A percentile compares a stretch with the other conserved stretches of the same genome.
Conservation (phyloP, 2,888 invertebrate genomes). For the Lymantria monacha region DNA sequence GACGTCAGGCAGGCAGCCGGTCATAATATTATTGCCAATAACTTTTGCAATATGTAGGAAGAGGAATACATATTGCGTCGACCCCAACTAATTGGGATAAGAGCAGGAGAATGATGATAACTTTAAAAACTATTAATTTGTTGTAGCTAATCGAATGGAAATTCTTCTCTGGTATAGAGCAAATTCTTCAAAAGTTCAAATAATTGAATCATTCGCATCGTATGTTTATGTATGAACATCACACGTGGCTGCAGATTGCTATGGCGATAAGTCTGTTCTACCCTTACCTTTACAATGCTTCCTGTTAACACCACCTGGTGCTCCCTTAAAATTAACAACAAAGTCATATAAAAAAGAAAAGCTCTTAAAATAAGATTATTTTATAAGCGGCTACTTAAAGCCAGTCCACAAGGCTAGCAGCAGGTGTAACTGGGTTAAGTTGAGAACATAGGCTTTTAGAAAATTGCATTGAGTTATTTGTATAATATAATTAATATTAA, state of each 20-base stretch:
- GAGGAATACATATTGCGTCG: too few relatives aligned
- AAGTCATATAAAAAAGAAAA: slow-evolving; percentile 29
- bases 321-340: slow-evolving; percentile 51
- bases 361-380: slow-evolving; percentile 38
- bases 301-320: slow-evolving; percentile 64
- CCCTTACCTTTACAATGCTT: slow-evolving; percentile 57
- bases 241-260: slow-evolving; percentile 5
- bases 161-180: too few relatives aligned
- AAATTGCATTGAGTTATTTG: slow-evolving; percentile 49
- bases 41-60: too few relatives aligned
- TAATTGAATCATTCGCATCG: too few relatives aligned
- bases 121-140: too few relatives aligned
- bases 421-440: slow-evolving; percentile 48
- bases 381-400: slow-evolving; percentile 39
- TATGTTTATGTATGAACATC: too few relatives aligned
- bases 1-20: too few relatives aligned
- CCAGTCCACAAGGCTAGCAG: slow-evolving; percentile 30
- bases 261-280: slow-evolving; percentile 42
- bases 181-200: too few relatives aligned
- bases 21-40: too few relatives aligned
- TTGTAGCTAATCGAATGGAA: too few relatives aligned
- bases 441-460: slow-evolving; percentile 49
- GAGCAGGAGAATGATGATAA: too few relatives aligned
- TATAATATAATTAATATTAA: background rate
- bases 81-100: too few relatives aligned